Evolutionary conservation across 1,140 invertebrate genomes (phyloP), one percentile per base, ranked within the genome.

Genomic region (Bombus terrestris): DNA sequence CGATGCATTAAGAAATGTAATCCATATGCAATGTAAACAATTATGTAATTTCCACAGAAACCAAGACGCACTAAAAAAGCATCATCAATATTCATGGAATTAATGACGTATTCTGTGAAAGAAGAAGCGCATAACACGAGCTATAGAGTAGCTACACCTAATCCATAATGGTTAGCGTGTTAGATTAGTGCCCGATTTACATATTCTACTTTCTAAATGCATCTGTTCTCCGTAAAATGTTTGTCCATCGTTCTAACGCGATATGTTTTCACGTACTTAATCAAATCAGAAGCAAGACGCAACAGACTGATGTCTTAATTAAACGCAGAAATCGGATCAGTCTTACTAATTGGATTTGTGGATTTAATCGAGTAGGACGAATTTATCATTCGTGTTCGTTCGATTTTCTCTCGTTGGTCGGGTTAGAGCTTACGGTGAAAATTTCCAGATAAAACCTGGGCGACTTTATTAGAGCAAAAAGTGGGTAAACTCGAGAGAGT

Each of bases 141-240:
- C 47, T 25, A 47, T 47, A 80, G 47, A 53, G 18, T 53, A 22
- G 47, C 47, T 25, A 41, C 12, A 28, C 18, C 9, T 25, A 35
- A 59, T 59, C 25, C 22, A 22, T 37, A 41, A 41, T 59, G 13
- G n/a, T 41, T 81, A 13, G 72, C 41, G 43, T 75, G 32, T 62
- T 22, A 35, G 9, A 76, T 83, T 68, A 66, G n/a, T 6, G 32
- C 22, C 35, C 12, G 57, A 35, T 76, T 53, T 76, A 35, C 28
- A 28, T 66, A 73, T 76, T 83, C 81, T 83, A 83, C 81, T 77
- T 83, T 83, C 81, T 83, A 83, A 77, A 57, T 41, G 73, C 73
- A n/a, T 77, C 32, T 77, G 57, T 76, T 77, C 32, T 35, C 15
- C 28, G 4, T 32, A 22, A 41, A 73, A 72, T 35, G n/a, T 39